Evolutionary conservation across 1,140 invertebrate species (phyloP), one percentile per base, ranked within the genome.

Genomic region (Tigriopus japonicus): DNA sequence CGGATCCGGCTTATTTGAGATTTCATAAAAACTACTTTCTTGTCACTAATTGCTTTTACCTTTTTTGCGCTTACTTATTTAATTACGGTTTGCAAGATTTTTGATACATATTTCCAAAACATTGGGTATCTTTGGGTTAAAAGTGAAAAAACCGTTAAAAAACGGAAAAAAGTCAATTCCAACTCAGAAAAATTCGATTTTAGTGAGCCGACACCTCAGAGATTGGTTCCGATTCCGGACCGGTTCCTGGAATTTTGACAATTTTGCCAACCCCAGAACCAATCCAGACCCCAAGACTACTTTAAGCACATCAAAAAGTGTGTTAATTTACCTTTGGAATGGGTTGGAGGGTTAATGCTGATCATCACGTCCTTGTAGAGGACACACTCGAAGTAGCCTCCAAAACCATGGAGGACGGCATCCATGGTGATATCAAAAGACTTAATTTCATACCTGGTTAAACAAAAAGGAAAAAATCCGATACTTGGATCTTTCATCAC

Each of bases 321-420:
- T 55, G 28, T 35, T 5, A 52, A 19, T 28, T 54, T 56, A 61
- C 85, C 85, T 3, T 77, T 75, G 41, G 89, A 90, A 69, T 93
- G 85, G 6, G 85, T 89, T 15, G 78, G 73, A 5, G 93, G 93
- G 64, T 86, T 78, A 68, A 93, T 98, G 69, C 91, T 95, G 10
- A 98, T 74, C 42, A 73, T 81, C 45, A 94, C 78, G 69, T 89
- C 79, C 66, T 83, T 84, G 71, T 86, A 95, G 14, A 98, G 75
- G 54, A 80, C 71, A 51, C 85, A 81, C 66, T 94, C 85, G 75
- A 98, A 98, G 70, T 93, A 98, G 1, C 94, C 94, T 55, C 84
- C 85, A 71, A 98, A 89, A 6, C 91, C 93, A 71, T 94, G 89
- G 49, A 97, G 71, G 0, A 92, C 77, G 68, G 81, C 81, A 67